Conservation (phyloP, 2,888 invertebrate species). For the Xanthia togata region DNA sequence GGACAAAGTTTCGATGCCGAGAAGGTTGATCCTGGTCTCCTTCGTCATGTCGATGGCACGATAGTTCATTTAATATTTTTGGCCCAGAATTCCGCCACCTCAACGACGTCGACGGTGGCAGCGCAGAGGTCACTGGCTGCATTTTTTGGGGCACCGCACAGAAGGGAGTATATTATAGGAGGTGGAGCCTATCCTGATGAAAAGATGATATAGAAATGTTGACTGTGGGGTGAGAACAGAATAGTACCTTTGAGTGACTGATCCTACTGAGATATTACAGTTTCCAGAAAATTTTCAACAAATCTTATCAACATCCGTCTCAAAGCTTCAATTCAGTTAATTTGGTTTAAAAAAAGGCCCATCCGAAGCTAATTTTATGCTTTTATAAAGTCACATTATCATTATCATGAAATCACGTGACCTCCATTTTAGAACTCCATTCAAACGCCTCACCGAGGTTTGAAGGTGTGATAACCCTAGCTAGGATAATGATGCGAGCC, state of each 20-base stretch:
- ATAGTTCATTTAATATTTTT: no score
- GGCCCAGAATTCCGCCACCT: no score
- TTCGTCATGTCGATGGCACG: no score
- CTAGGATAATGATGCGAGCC: slow-evolving; percentile 64
- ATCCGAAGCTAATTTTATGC: background rate
- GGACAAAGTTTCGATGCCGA: background rate
- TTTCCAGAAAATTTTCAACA: background rate
- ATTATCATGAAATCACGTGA: background rate
- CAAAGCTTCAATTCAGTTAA: background rate
- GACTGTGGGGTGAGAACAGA: background rate
- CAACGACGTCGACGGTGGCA: no score
- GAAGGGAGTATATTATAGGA: no score
- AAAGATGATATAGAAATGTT: background rate
- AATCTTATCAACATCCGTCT: background rate
- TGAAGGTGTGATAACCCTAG: slow-evolving; percentile 60
- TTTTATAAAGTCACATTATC: background rate
- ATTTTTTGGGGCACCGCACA: no score
- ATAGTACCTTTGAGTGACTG: background rate
- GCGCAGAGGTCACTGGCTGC: no score
- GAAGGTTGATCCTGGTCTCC: background rate
- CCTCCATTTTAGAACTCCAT: slow-evolving; percentile 26
- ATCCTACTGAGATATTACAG: no score
- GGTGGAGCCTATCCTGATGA: background rate
- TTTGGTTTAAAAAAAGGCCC: background rate
- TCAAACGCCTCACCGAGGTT: slow-evolving; percentile 21